Evolutionary conservation across 1,140 invertebrate species (phyloP).

Genomic region (Parasteatoda tepidariorum): DNA sequence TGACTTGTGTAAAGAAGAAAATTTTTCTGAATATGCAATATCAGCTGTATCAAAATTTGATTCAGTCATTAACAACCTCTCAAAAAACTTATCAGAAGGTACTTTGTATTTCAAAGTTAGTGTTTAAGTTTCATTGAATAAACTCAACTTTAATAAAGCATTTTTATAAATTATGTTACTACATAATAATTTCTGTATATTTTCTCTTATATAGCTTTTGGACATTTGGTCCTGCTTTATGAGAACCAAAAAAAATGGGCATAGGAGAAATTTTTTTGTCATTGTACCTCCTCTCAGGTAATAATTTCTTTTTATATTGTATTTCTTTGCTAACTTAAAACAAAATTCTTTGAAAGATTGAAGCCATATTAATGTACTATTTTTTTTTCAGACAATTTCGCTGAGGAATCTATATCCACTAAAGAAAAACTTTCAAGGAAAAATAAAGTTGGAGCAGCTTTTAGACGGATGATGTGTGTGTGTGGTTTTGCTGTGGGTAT

Average conservation of each 20-base stretch:
- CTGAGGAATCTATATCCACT: constrained; percentile 96
- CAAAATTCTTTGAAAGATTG: no score
- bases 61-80: constrained; percentile 80
- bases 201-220: constrained; percentile 78
- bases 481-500: constrained; percentile 98
- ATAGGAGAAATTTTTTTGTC: constrained; percentile 93
- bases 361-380: no score
- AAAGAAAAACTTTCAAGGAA: constrained; percentile 87
- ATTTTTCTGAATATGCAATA: constrained; percentile 73
- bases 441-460: constrained; percentile 85
- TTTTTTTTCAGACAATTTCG: constrained; percentile 84
- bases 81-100: constrained; percentile 89
- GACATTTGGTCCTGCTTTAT: constrained; percentile 90
- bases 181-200: constrained; percentile 11
- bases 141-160: neutral
- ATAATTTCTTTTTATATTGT: constrained; percentile 6
- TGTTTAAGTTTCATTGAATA: no score
- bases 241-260: constrained; percentile 86
- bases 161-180: neutral
- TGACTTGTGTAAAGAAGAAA: constrained; percentile 70
- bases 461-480: no score
- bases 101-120: constrained; percentile 92
- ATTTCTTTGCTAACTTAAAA: no score
- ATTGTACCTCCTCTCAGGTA: constrained; percentile 89
- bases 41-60: constrained; percentile 80